A percentile compares a stretch with the other conserved stretches of the same genome.
Evolutionary conservation across 2,113 vertebrate genomes (phyloP).

Genomic region (Murina feae): DNA sequence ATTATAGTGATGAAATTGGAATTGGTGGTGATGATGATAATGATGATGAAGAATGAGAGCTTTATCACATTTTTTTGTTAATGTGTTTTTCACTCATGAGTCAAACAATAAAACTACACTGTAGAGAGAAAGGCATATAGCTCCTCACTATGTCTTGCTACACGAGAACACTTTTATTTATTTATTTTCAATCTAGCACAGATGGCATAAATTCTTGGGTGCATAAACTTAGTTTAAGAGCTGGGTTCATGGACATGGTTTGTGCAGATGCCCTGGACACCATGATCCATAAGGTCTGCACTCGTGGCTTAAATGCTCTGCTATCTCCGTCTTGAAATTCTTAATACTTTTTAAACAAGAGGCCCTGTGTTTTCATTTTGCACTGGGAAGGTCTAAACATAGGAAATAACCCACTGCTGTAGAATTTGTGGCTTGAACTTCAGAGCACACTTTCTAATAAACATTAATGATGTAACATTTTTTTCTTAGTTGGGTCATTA

Average conservation of each 20-base stretch:
- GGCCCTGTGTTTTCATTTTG: neutral
- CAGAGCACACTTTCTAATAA: neutral
- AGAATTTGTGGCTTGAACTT: neutral
- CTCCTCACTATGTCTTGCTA: neutral
- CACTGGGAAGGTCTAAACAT: neutral
- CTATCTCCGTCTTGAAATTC: neutral
- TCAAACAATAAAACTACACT: neutral
- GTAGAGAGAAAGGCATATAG: neutral
- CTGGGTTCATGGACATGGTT: neutral
- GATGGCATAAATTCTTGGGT: neutral
- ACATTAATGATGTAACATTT: neutral
- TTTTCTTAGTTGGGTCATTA: neutral
- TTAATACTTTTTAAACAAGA: neutral
- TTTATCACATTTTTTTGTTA: neutral
- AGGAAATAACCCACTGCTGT: neutral
- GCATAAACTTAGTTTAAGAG: neutral
- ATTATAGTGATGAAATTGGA: neutral
- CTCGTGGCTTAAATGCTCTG: neutral
- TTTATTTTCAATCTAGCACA: neutral
- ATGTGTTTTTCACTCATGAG: neutral
- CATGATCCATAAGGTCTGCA: neutral
- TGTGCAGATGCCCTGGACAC: neutral
- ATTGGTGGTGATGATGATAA: neutral
- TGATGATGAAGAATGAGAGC: neutral
- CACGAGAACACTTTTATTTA: neutral